phyloP scores from a whole-genome alignment of 2,888 invertebrate genomes.

The Acronicta aceris region DNA sequence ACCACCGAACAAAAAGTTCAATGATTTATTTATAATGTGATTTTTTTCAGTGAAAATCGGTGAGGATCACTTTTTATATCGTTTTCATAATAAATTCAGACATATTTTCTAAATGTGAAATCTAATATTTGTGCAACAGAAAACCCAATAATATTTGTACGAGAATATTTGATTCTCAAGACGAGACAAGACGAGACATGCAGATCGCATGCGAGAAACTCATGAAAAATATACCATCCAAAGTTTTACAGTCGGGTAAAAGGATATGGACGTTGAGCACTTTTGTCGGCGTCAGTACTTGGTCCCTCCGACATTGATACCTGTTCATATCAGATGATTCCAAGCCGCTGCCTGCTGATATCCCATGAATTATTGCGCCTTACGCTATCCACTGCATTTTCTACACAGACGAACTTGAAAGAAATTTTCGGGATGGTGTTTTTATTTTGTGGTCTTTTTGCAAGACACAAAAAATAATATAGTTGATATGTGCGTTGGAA shows the following conservation, averaged over 20 bases:
- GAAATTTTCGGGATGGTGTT: constrained; percentile 6
- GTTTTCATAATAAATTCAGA: not conserved
- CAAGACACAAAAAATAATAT: no score
- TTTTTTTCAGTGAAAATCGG: no score
- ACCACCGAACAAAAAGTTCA: constrained; percentile 26
- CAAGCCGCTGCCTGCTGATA: constrained; percentile 43
- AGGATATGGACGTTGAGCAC: constrained; percentile 1
- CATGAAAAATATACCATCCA: no score
- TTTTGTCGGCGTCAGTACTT: constrained; percentile 18
- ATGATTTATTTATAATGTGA: no score
- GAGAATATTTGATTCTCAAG: no score
- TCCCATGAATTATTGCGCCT: constrained; percentile 47
- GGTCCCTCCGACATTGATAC: constrained; percentile 46
- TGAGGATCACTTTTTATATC: constrained; percentile 3
- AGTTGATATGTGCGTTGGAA: no score
- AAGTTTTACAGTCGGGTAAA: no score
- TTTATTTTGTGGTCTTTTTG: not conserved
- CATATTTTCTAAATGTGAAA: no score
- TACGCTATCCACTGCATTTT: constrained; percentile 39
- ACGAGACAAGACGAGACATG: no score
- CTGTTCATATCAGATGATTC: constrained; percentile 56
- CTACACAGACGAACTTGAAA: constrained; percentile 30
- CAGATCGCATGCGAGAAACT: no score
- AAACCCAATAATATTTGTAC: no score
- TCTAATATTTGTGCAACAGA: no score